phyloP scores from a whole-genome alignment of 2,888 invertebrate genomes.

The Ennomos quercinarius region DNA sequence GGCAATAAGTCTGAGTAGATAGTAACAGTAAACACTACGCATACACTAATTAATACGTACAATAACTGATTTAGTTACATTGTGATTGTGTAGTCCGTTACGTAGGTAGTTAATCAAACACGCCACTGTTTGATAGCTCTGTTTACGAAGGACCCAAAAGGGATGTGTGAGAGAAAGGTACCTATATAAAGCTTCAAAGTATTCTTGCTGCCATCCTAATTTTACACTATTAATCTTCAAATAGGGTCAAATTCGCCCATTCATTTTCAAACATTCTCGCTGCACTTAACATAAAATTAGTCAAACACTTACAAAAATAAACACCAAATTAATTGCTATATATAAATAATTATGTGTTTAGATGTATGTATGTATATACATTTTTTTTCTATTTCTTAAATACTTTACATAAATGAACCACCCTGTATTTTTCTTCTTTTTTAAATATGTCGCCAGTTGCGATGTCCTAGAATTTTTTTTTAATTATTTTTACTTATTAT shows the following conservation, averaged over 20 bases:
- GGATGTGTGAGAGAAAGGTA: conserved; percentile 27
- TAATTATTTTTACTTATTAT: conserved; percentile 8
- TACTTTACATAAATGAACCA: conserved; percentile 61
- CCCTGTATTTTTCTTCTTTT: conserved; percentile 59
- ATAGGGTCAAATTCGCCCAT: background rate
- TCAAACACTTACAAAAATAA: conserved; percentile 9
- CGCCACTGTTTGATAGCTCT: conserved; percentile 28
- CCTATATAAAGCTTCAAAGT: conserved; percentile 31
- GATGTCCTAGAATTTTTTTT: conserved; percentile 29
- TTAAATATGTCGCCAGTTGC: conserved; percentile 45
- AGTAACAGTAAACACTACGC: conserved; percentile 26
- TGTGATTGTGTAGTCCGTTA: conserved; percentile 16
- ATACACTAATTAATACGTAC: conserved; percentile 23
- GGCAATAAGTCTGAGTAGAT: conserved; percentile 56
- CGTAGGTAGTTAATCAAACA: conserved; percentile 20
- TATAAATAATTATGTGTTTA: conserved; percentile 9
- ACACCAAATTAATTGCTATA: conserved; percentile 10
- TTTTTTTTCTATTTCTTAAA: conserved; percentile 31
- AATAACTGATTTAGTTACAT: conserved; percentile 13
- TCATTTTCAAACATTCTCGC: conserved; percentile 4
- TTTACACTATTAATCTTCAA: too few relatives aligned
- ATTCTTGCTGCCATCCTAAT: background rate
- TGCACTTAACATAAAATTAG: background rate
- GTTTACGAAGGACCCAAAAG: conserved; percentile 31
- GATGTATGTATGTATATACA: conserved; percentile 16